A percentile compares a stretch with the other conserved stretches of the same genome.
Evolutionary conservation across 2,888 invertebrate species (phyloP).

Genomic region (Hofmannophila pseudospretella): DNA sequence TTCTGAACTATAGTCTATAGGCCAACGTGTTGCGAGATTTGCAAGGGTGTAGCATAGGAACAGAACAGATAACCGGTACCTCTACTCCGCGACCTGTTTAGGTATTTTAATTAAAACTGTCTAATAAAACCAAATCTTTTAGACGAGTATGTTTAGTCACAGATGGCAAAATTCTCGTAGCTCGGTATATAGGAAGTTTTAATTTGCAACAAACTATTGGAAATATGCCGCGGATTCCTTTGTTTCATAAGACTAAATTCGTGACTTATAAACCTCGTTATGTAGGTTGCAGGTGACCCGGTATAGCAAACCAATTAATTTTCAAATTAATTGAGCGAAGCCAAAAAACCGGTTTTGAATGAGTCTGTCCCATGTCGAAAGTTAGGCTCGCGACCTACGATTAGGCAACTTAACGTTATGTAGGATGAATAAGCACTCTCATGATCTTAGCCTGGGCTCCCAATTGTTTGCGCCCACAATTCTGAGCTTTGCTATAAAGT

Average conservation of each 20-base stretch:
- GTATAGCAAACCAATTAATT: slow-evolving; percentile 60
- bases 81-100: slow-evolving; percentile 17
- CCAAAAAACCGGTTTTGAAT: slow-evolving; percentile 56
- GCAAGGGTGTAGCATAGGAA: slow-evolving; percentile 2
- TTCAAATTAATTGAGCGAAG: slow-evolving; percentile 65
- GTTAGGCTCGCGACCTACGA: slow-evolving; percentile 59
- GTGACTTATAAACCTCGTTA: slow-evolving; percentile 52
- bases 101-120: slow-evolving; percentile 14
- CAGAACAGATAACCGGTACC: slow-evolving; percentile 1
- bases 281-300: slow-evolving; percentile 39
- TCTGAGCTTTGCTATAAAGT: not conserved
- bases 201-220: slow-evolving; percentile 1
- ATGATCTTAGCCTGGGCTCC: slow-evolving; percentile 4
- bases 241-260: slow-evolving; percentile 43
- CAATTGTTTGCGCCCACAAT: slow-evolving; percentile 7
- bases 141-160: slow-evolving; percentile 8
- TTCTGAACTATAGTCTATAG: slow-evolving; percentile 12
- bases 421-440: slow-evolving; percentile 39
- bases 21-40: slow-evolving; percentile 3
- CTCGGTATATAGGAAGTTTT: not conserved
- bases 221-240: slow-evolving; percentile 12
- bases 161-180: too few relatives aligned
- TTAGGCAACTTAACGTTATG: slow-evolving; percentile 57
- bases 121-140: too few relatives aligned
- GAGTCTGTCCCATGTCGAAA: slow-evolving; percentile 58